These are phyloP conservation scores for Parapristionchus giblindavisi DNA, from an alignment of 2,888 invertebrate species.

Conservation along the genomic window DNA sequence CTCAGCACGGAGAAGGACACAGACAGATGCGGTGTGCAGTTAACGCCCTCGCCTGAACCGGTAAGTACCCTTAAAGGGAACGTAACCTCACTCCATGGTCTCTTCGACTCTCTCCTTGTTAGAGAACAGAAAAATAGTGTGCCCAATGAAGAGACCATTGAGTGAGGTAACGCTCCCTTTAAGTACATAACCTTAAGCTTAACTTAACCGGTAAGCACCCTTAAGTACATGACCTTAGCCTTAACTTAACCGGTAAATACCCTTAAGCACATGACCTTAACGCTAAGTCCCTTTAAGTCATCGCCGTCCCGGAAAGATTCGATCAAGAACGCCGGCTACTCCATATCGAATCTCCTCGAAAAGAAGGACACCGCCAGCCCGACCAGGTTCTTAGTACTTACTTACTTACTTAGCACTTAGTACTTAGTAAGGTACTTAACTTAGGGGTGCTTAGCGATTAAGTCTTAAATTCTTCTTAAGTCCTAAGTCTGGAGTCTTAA, in stretches of 20 bases:
- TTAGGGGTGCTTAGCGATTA: no score
- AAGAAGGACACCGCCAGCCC: slow-evolving; percentile 45
- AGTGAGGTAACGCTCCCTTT: no score
- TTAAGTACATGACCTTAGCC: no score
- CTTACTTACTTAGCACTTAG: no score
- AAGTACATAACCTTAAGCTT: no score
- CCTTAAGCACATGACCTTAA: background rate
- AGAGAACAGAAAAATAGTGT: no score
- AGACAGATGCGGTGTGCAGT: slow-evolving; percentile 5
- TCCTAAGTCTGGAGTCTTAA: no score
- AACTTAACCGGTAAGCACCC: background rate
- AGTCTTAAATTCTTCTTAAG: no score
- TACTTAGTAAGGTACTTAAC: no score
- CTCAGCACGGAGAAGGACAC: background rate
- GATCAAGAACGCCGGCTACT: slow-evolving; percentile 36
- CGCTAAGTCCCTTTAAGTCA: background rate
- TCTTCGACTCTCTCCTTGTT: no score
- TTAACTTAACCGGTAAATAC: background rate
- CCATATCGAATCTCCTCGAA: slow-evolving; percentile 44
- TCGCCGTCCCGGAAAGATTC: slow-evolving; percentile 18
- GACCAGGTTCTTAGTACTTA: background rate
- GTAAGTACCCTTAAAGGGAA: background rate
- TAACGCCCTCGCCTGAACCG: slow-evolving; percentile 35
- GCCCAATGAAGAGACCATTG: no score
- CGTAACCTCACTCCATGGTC: no score